These are phyloP conservation scores for Polymixis lichenea DNA, from an alignment of 2,888 invertebrate genomes.

Conservation along the genomic window DNA sequence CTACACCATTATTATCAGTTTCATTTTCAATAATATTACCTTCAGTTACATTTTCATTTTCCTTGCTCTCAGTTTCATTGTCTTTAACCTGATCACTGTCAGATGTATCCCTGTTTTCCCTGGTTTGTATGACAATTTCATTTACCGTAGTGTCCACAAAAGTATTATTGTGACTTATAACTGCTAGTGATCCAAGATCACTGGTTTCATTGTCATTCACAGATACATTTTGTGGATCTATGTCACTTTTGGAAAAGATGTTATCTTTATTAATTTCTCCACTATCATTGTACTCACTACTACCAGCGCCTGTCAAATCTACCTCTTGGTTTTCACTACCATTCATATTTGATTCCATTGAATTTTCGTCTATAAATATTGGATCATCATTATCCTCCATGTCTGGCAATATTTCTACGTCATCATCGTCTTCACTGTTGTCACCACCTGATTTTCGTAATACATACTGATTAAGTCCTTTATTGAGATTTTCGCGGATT, in stretches of 20 bases:
- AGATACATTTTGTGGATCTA: conserved; percentile 44
- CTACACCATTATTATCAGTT: conserved; percentile 28
- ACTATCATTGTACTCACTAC: conserved; percentile 89
- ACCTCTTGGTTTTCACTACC: conserved; percentile 80
- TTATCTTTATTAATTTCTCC: conserved; percentile 75
- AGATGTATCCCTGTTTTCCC: conserved; percentile 5
- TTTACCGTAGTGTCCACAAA: background rate
- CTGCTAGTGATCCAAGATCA: conserved; percentile 33
- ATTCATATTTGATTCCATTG: conserved; percentile 81
- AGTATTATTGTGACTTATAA: conserved; percentile 35
- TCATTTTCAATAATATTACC: conserved; percentile 32
- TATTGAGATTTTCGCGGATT: conserved; percentile 89
- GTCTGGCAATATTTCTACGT: conserved; percentile 84
- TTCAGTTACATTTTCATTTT: conserved; percentile 16
- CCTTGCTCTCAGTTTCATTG: conserved; percentile 29
- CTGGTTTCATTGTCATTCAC: conserved; percentile 38
- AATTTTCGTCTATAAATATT: conserved; percentile 89
- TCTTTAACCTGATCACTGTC: conserved; percentile 13
- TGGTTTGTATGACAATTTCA: background rate
- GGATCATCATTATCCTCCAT: conserved; percentile 83
- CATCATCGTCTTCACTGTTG: conserved; percentile 78
- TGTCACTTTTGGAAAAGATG: conserved; percentile 38
- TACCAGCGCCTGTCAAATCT: conserved; percentile 82
- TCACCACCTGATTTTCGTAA: conserved; percentile 75
- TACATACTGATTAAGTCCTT: conserved; percentile 89